These are phyloP conservation scores for Cichladusa arquata DNA, from an alignment of 2,113 vertebrate genomes.

Conservation along the genomic window DNA sequence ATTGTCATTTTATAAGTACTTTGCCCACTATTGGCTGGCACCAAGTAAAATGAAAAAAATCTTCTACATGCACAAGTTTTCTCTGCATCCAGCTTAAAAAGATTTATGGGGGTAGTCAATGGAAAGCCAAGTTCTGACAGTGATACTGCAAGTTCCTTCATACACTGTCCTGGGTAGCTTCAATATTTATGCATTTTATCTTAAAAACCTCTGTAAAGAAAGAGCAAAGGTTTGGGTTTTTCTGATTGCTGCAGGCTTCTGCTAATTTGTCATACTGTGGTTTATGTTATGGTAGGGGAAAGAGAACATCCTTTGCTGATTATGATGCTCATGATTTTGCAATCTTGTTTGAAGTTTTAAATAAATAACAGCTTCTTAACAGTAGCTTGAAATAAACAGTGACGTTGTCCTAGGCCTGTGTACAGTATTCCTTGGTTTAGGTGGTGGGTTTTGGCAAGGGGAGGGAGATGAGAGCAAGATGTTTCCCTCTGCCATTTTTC, in stretches of 20 bases:
- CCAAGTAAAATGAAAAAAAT: background rate
- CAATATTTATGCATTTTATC: background rate
- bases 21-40: background rate
- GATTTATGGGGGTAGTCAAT: background rate
- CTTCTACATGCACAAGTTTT: background rate
- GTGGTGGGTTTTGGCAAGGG: background rate
- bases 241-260: background rate
- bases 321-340: conserved; percentile 19
- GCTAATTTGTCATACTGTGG: conserved; percentile 17
- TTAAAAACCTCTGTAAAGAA: conserved; percentile 11
- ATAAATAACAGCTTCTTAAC: conserved; percentile 37
- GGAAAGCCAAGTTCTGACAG: background rate
- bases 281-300: background rate
- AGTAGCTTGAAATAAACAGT: conserved; percentile 44
- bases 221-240: conserved; percentile 15
- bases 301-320: conserved; percentile 1
- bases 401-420: background rate
- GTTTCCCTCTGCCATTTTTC: background rate
- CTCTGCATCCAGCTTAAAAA: background rate
- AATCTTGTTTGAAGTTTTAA: conserved; percentile 20
- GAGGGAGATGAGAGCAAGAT: background rate
- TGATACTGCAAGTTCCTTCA: background rate
- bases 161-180: background rate
- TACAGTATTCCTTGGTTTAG: background rate
- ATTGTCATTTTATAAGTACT: background rate